Evolutionary conservation across 2,888 invertebrate species (phyloP).

Genomic region (Merodon equestris): DNA sequence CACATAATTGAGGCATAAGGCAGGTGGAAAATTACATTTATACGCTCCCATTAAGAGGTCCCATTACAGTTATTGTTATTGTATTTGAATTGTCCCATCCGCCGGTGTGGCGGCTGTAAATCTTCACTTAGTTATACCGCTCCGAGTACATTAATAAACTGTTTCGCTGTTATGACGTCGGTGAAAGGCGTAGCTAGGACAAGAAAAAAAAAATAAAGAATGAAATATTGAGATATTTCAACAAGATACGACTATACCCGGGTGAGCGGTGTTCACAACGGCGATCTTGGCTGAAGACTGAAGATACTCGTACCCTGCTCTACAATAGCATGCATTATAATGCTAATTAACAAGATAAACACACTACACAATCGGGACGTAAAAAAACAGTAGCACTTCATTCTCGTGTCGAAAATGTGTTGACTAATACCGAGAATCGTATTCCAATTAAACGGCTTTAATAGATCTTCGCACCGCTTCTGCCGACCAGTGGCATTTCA

Average conservation of each 20-base stretch:
- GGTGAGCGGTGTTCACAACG: slow-evolving; percentile 22
- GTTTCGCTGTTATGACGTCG: slow-evolving; percentile 61
- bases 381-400: slow-evolving; percentile 37
- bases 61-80: slow-evolving; percentile 65
- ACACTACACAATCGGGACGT: neutral
- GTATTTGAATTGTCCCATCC: slow-evolving; percentile 54
- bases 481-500: slow-evolving; percentile 36
- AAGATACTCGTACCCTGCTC: slow-evolving; percentile 42
- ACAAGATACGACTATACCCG: slow-evolving; percentile 38
- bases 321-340: slow-evolving; percentile 62
- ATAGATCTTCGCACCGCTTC: slow-evolving; percentile 31
- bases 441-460: slow-evolving; percentile 55
- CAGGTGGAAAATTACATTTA: slow-evolving; percentile 68
- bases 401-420: slow-evolving; percentile 49
- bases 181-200: slow-evolving; percentile 62
- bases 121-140: slow-evolving; percentile 53
- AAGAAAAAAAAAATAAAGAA: slow-evolving; percentile 29
- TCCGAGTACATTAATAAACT: slow-evolving; percentile 41
- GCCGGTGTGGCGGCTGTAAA: slow-evolving; percentile 47
- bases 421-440: slow-evolving; percentile 59
- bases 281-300: slow-evolving; percentile 20
- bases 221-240: slow-evolving; percentile 64
- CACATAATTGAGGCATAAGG: slow-evolving; percentile 67
- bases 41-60: slow-evolving; percentile 62
- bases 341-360: slow-evolving; percentile 64